These are phyloP conservation scores for Phasianus colchicus DNA, from an alignment of 2,113 vertebrate genomes.

Conservation along the genomic window DNA sequence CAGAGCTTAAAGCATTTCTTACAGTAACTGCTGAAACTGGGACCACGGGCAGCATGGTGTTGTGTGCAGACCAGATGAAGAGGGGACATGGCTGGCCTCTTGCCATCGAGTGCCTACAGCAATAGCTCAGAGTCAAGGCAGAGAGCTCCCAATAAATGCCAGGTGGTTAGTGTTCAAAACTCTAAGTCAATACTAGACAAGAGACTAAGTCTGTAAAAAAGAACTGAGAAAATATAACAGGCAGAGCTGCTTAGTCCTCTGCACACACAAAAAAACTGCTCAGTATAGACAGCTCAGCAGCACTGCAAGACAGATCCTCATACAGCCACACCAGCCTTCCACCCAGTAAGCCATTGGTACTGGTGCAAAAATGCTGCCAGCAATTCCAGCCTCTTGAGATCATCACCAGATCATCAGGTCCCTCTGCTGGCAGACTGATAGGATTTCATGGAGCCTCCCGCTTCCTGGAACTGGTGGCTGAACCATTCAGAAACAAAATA, in stretches of 20 bases:
- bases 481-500: neutral
- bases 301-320: neutral
- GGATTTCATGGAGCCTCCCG: neutral
- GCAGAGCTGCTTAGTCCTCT: neutral
- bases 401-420: neutral
- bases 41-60: neutral
- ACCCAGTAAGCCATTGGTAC: neutral
- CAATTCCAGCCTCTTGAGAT: neutral
- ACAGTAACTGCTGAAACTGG: neutral
- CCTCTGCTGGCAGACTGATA: slow-evolving; percentile 34
- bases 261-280: neutral
- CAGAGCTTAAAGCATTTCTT: neutral
- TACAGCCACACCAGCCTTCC: neutral
- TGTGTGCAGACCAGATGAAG: rapidly evolving
- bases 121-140: neutral
- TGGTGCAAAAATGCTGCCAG: neutral
- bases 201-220: neutral
- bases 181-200: neutral
- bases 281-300: neutral
- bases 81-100: neutral
- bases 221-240: neutral
- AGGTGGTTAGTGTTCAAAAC: neutral
- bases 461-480: neutral
- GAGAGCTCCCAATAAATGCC: neutral
- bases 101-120: neutral